phyloP scores from a whole-genome alignment of 2,888 invertebrate species.

The Pogonocherus hispidulus region DNA sequence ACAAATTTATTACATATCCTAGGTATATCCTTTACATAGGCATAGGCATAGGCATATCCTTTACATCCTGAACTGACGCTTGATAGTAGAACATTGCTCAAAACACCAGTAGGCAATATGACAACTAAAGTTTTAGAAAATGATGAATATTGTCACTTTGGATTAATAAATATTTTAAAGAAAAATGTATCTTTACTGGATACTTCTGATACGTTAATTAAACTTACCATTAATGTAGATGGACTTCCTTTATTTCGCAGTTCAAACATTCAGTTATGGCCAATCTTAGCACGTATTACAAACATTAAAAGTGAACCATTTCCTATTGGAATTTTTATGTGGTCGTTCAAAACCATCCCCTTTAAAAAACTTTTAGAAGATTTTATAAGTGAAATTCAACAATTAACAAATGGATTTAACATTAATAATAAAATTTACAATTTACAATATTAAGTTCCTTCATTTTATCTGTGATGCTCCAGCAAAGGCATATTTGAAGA shows the following conservation, averaged over 20 bases:
- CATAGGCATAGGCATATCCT: too few relatives aligned
- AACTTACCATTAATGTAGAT: slow-evolving; percentile 20
- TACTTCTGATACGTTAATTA: slow-evolving; percentile 3
- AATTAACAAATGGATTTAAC: background rate
- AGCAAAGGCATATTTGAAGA: slow-evolving; percentile 26
- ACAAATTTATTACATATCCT: slow-evolving; percentile 38
- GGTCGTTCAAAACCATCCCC: slow-evolving; percentile 38
- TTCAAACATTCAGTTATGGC: slow-evolving; percentile 13
- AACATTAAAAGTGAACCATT: slow-evolving; percentile 29
- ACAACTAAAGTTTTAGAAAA: slow-evolving; percentile 25
- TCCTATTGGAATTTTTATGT: slow-evolving; percentile 40
- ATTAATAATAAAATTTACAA: background rate
- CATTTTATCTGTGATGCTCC: slow-evolving; percentile 32
- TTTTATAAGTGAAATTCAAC: slow-evolving; percentile 30
- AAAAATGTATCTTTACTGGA: background rate
- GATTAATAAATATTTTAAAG: slow-evolving; percentile 30
- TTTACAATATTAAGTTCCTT: background rate
- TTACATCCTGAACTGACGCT: slow-evolving; percentile 39
- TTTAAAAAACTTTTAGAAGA: slow-evolving; percentile 34
- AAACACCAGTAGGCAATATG: slow-evolving; percentile 28
- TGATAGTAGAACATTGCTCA: slow-evolving; percentile 35
- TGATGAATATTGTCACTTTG: slow-evolving; percentile 37
- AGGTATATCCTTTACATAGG: too few relatives aligned
- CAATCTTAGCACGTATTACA: slow-evolving; percentile 13
- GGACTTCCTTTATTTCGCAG: slow-evolving; percentile 17